A percentile compares a stretch with the other conserved stretches of the same genome.
These are phyloP conservation scores for Leptopilina clavipes DNA, from an alignment of 1,140 invertebrate species.

Conservation along the genomic window DNA sequence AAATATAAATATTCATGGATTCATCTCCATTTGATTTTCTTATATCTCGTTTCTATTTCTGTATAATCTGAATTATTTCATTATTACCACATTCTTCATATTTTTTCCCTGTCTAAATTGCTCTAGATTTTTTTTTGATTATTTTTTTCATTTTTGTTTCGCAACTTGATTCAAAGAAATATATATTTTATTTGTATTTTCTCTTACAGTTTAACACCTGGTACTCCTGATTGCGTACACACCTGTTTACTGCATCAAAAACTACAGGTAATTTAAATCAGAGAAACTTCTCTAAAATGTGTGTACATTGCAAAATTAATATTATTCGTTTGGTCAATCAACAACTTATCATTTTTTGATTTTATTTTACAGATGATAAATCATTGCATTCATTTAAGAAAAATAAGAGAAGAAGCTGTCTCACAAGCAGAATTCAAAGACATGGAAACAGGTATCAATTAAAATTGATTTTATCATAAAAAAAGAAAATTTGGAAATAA, in stretches of 20 bases:
- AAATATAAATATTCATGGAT: conserved; percentile 10
- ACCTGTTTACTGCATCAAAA: conserved; percentile 96
- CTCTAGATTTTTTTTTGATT: too few species aligned
- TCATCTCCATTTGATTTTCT: neutral
- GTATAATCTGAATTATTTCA: neutral
- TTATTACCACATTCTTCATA: neutral
- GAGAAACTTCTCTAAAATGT: too few species aligned
- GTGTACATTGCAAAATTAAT: neutral
- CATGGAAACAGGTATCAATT: conserved; percentile 59
- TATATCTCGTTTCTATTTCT: neutral
- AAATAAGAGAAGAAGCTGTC: conserved; percentile 74
- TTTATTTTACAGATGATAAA: conserved; percentile 94
- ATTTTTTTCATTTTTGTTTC: neutral
- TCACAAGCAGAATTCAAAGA: conserved; percentile 61
- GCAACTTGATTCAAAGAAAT: too few species aligned
- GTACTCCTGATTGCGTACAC: conserved; percentile 85
- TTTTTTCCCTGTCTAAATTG: neutral
- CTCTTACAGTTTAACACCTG: conserved; percentile 77
- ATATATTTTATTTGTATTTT: too few species aligned
- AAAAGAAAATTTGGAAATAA: neutral
- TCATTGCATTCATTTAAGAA: conserved; percentile 91
- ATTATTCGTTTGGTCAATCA: too few species aligned
- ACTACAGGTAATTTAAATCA: conserved; percentile 76
- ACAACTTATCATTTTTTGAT: too few species aligned
- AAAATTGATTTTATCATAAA: conserved; percentile 34